phyloP scores from a whole-genome alignment of 1,140 invertebrate species.

The Zaprionus inermis region DNA sequence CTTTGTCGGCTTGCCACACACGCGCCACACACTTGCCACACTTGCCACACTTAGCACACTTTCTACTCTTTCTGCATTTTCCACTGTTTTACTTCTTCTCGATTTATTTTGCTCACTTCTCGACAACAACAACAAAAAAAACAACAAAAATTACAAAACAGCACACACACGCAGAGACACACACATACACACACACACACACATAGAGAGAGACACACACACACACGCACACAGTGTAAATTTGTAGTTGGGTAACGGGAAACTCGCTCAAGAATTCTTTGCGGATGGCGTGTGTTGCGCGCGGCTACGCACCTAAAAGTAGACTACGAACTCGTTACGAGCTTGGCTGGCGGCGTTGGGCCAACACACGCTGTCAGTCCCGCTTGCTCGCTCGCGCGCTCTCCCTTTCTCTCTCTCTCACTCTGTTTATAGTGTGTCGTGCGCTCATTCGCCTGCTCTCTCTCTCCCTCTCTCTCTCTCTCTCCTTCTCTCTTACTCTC shows the following conservation, averaged over 20 bases:
- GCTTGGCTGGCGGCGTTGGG: conserved; percentile 31
- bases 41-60: neutral
- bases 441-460: no score
- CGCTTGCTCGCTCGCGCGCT: no score
- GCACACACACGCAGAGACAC: neutral
- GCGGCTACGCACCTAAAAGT: conserved; percentile 83
- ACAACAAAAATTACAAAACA: neutral
- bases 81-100: conserved; percentile 4
- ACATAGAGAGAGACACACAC: neutral
- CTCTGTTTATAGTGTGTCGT: neutral
- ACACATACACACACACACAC: neutral
- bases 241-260: neutral
- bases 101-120: conserved; percentile 6
- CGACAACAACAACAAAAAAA: conserved; percentile 3
- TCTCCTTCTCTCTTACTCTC: neutral
- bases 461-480: conserved; percentile 2
- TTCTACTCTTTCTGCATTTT: conserved; percentile 4
- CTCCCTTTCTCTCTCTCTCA: conserved; percentile 4
- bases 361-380: conserved; percentile 15
- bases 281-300: conserved; percentile 57
- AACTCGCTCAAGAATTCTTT: neutral
- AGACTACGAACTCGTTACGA: conserved; percentile 71
- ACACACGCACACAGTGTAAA: conserved; percentile 4
- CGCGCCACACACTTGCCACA: neutral
- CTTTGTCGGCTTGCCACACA: neutral